Conservation (phyloP, 1,140 invertebrate species). For the Ridgeia piscesae region DNA sequence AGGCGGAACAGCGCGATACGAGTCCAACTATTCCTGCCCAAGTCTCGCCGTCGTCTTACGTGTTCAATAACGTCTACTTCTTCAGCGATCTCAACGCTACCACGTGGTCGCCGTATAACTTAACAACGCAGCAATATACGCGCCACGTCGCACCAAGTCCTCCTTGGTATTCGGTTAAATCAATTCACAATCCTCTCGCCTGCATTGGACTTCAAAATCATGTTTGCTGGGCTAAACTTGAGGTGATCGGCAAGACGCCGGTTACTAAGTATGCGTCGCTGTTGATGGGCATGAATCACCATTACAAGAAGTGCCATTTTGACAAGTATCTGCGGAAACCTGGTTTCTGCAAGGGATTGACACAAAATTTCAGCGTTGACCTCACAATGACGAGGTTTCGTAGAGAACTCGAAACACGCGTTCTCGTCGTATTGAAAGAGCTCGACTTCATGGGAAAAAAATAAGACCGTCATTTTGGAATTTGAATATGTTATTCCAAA, state of each 20-base stretch:
- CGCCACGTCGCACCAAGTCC: constrained; percentile 16
- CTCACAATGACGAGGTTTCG: constrained; percentile 12
- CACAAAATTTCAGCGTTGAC: neutral
- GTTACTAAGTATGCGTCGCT: neutral
- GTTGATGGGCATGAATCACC: constrained; percentile 17
- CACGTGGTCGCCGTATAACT: constrained; percentile 1
- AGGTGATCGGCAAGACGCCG: neutral
- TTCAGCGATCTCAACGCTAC: constrained; percentile 12
- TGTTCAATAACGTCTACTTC: constrained; percentile 23
- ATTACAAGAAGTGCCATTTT: constrained; percentile 28
- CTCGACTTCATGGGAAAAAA: constrained; percentile 8
- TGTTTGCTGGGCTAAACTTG: constrained; percentile 3
- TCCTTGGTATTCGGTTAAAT: constrained; percentile 17
- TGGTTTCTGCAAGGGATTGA: constrained; percentile 6
- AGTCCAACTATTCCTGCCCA: neutral
- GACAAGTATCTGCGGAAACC: neutral
- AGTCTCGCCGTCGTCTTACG: neutral
- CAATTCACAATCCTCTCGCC: neutral
- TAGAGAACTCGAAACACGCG: neutral
- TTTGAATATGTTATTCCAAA: too few relatives aligned
- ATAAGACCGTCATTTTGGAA: too few relatives aligned
- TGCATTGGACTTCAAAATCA: constrained; percentile 25
- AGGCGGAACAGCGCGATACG: neutral
- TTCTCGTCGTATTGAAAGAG: constrained; percentile 5
- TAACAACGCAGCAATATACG: constrained; percentile 12